phyloP scores from a whole-genome alignment of 2,113 vertebrate species.

The Chauna torquata region DNA sequence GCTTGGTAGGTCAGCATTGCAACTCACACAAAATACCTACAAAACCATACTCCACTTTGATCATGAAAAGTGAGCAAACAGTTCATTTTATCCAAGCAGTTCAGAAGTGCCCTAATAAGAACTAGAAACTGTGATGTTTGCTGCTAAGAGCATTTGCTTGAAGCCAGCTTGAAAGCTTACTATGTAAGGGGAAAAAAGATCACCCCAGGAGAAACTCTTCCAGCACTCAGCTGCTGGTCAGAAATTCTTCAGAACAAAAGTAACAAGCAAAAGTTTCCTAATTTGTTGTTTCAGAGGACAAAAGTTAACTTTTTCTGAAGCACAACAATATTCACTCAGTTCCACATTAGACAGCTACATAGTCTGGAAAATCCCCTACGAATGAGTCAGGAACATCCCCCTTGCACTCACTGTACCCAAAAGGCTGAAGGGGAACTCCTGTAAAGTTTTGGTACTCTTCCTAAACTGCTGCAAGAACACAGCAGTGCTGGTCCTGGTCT shows the following conservation, averaged over 20 bases:
- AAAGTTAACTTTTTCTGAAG: background rate
- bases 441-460: background rate
- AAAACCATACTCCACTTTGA: rapidly evolving
- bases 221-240: background rate
- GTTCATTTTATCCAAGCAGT: background rate
- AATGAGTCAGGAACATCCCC: rapidly evolving
- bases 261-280: background rate
- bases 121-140: rapidly evolving
- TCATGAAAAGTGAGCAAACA: rapidly evolving
- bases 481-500: background rate
- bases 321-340: rapidly evolving
- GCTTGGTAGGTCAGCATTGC: background rate
- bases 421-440: background rate
- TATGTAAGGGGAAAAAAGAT: background rate
- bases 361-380: background rate
- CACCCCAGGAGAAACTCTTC: background rate
- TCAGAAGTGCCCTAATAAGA: background rate
- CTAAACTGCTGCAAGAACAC: too few species aligned
- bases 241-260: background rate
- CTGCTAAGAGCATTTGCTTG: background rate
- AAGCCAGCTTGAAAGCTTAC: background rate
- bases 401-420: rapidly evolving
- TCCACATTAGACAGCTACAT: rapidly evolving
- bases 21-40: background rate
- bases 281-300: background rate